A percentile compares a stretch with the other conserved stretches of the same genome.
Evolutionary conservation across 2,797 vertebrate genomes (phyloP).

Genomic region (Otolemur crassicaudatus): DNA sequence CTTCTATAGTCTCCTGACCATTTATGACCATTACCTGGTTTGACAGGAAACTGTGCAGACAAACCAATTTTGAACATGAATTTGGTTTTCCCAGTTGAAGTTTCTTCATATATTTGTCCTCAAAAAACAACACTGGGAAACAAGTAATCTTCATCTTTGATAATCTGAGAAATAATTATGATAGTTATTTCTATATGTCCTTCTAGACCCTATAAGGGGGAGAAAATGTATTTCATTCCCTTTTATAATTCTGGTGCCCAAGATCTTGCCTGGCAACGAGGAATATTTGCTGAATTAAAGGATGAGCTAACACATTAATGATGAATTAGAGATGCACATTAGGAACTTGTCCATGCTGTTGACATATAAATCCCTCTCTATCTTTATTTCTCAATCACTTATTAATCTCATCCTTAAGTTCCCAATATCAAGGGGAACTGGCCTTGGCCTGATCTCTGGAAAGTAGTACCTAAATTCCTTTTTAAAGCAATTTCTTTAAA

Average conservation of each 20-base stretch:
- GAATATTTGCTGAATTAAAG: constrained; percentile 25
- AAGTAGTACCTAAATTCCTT: not conserved
- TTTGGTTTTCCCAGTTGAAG: not conserved
- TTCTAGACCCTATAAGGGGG: not conserved
- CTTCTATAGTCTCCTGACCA: not conserved
- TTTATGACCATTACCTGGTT: not conserved
- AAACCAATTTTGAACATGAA: not conserved
- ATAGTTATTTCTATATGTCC: not conserved
- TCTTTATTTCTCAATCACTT: not conserved
- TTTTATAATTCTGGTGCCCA: not conserved
- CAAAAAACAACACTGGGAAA: not conserved
- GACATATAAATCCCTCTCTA: not conserved
- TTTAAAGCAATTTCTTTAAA: constrained; percentile 3
- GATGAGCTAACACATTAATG: not conserved
- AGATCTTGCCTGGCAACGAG: not conserved
- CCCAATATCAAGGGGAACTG: not conserved
- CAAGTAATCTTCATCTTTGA: not conserved
- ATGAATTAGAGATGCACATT: not conserved
- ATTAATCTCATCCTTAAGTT: not conserved
- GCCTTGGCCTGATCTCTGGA: not conserved
- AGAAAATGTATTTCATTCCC: not conserved
- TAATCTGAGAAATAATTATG: not conserved
- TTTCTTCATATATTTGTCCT: not conserved
- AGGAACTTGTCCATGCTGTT: not conserved
- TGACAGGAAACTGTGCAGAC: not conserved